A percentile compares a stretch with the other conserved stretches of the same genome.
Conservation (phyloP, 2,888 invertebrate species). For the Teleogryllus oceanicus region DNA sequence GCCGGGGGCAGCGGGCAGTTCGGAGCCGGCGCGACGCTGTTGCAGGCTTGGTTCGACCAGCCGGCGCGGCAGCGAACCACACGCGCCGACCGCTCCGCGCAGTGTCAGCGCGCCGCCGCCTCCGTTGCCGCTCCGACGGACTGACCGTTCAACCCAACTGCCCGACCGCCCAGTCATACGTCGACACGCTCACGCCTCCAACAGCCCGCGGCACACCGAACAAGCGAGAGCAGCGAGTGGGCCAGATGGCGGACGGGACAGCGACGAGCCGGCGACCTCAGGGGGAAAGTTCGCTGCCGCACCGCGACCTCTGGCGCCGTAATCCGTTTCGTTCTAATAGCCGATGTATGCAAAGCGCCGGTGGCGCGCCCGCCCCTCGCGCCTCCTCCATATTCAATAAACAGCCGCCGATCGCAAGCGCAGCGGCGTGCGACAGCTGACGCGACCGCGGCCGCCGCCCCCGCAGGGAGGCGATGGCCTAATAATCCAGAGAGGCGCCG, state of each 20-base stretch:
- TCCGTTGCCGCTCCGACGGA: too few relatives aligned
- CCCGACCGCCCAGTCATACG: too few relatives aligned
- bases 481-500: conserved; percentile 6
- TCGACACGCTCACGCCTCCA: too few relatives aligned
- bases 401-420: neutral
- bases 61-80: too few relatives aligned
- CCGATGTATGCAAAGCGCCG: neutral
- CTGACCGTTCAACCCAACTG: too few relatives aligned
- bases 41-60: neutral
- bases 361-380: neutral
- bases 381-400: conserved; percentile 1
- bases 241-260: too few relatives aligned
- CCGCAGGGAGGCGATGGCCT: conserved; percentile 18
- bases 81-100: too few relatives aligned
- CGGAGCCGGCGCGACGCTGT: neutral
- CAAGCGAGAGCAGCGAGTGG: too few relatives aligned
- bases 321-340: neutral
- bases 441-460: neutral
- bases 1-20: too few relatives aligned
- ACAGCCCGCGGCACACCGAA: too few relatives aligned
- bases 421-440: neutral
- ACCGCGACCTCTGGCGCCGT: neutral
- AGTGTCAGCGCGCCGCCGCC: too few relatives aligned
- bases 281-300: neutral
- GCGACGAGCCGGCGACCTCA: too few relatives aligned